Conservation (phyloP, 2,888 invertebrate species). For the Cerastis rubricosa region DNA sequence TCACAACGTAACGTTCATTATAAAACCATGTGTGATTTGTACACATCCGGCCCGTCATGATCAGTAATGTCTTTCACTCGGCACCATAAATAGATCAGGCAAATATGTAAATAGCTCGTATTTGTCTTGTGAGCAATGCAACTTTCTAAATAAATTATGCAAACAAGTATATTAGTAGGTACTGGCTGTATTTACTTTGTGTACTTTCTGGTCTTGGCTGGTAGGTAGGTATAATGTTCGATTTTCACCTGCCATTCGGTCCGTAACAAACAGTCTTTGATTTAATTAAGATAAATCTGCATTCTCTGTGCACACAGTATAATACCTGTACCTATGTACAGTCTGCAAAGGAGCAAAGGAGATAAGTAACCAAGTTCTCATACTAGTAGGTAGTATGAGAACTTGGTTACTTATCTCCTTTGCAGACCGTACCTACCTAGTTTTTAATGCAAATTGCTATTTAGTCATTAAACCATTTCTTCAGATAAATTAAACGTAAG, state of each 20-base stretch:
- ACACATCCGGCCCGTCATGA: constrained; percentile 51
- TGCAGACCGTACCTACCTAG: too few relatives aligned
- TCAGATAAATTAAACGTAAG: not conserved
- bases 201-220: constrained; percentile 49
- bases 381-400: too few relatives aligned
- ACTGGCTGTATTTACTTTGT: constrained; percentile 41
- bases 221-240: constrained; percentile 28
- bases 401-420: too few relatives aligned
- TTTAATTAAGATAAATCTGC: constrained; percentile 55
- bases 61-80: constrained; percentile 57
- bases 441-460: not conserved
- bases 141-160: constrained; percentile 67
- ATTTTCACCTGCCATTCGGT: constrained; percentile 41
- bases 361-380: too few relatives aligned
- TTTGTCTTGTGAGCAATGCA: constrained; percentile 56
- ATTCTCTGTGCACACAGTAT: too few relatives aligned
- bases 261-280: constrained; percentile 37
- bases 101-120: constrained; percentile 57
- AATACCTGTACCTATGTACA: too few relatives aligned
- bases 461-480: not conserved
- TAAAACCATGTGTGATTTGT: constrained; percentile 43
- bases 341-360: too few relatives aligned
- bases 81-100: constrained; percentile 58
- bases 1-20: constrained; percentile 50
- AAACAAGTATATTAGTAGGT: constrained; percentile 50